These are phyloP conservation scores for Axinella damicornis DNA, from an alignment of 37 sponge, comb jelly and placozoan genomes.

Conservation along the genomic window DNA sequence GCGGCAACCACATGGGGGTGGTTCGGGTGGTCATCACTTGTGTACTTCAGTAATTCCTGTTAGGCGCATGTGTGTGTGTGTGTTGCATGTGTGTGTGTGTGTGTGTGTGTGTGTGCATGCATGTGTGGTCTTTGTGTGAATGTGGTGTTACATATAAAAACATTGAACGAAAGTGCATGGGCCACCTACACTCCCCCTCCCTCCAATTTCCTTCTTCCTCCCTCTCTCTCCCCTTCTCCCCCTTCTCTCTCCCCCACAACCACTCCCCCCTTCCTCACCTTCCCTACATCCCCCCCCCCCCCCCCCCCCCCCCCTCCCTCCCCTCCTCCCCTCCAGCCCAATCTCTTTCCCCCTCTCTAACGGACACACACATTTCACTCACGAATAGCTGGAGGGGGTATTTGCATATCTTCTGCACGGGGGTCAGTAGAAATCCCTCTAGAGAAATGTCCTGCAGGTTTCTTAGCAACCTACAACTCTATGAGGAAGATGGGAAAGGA, in stretches of 20 bases:
- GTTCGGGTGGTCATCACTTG: constrained; percentile 81
- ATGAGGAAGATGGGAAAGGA: constrained; percentile 1
- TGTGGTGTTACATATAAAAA: too few relatives aligned
- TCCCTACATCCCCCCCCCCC: too few relatives aligned
- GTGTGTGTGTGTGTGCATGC: not conserved
- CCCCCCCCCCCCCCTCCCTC: too few relatives aligned
- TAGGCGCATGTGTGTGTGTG: not conserved
- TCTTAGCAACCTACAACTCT: constrained; percentile 91
- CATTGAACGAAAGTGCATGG: too few relatives aligned
- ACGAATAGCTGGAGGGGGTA: constrained; percentile 95
- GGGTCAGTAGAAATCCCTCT: constrained; percentile 93
- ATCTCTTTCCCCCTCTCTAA: too few relatives aligned
- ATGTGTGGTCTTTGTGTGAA: not conserved
- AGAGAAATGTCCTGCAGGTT: constrained; percentile 88
- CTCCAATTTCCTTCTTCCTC: too few relatives aligned
- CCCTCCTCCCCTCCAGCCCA: too few relatives aligned
- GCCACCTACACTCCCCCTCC: too few relatives aligned
- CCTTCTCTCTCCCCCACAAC: too few relatives aligned
- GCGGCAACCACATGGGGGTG: constrained; percentile 70
- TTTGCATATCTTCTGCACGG: constrained; percentile 98
- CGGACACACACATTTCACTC: constrained; percentile 23
- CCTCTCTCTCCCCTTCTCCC: too few relatives aligned
- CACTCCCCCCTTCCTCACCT: too few relatives aligned
- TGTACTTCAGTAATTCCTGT: constrained; percentile 95
- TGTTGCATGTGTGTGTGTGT: not conserved